Evolutionary conservation across 1,140 invertebrate species (phyloP).

Genomic region (Bombus terrestris): DNA sequence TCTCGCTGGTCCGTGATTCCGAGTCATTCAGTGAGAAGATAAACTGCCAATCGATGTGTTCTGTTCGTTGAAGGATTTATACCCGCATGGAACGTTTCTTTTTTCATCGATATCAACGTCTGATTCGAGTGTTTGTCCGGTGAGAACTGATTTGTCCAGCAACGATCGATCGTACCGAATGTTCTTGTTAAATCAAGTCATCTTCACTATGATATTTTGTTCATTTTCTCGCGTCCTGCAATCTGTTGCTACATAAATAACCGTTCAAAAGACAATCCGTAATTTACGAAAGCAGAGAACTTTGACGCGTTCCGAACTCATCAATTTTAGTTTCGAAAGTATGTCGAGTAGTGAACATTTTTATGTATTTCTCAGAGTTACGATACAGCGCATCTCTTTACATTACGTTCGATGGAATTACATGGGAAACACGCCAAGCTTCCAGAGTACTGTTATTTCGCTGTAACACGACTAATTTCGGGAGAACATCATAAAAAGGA

Average conservation of each 20-base stretch:
- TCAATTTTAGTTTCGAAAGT: not conserved
- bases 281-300: not conserved
- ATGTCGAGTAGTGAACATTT: not conserved
- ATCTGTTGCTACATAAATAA: not conserved
- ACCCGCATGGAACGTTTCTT: slow-evolving; percentile 15
- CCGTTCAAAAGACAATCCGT: not conserved
- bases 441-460: not conserved
- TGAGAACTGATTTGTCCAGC: slow-evolving; percentile 29
- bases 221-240: not conserved
- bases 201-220: not conserved
- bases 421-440: not conserved
- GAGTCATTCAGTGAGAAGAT: slow-evolving; percentile 53
- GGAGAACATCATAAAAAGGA: not conserved
- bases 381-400: not conserved
- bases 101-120: not conserved
- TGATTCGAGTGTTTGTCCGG: slow-evolving; percentile 36
- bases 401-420: not conserved
- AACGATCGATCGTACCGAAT: slow-evolving; percentile 10
- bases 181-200: slow-evolving; percentile 24
- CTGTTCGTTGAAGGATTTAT: slow-evolving; percentile 57
- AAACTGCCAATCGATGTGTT: slow-evolving; percentile 61
- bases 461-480: not conserved
- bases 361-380: not conserved
- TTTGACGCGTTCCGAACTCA: not conserved
- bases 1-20: slow-evolving; percentile 47